phyloP scores from a whole-genome alignment of 2,888 invertebrate genomes.

The Aspidiotus destructor region DNA sequence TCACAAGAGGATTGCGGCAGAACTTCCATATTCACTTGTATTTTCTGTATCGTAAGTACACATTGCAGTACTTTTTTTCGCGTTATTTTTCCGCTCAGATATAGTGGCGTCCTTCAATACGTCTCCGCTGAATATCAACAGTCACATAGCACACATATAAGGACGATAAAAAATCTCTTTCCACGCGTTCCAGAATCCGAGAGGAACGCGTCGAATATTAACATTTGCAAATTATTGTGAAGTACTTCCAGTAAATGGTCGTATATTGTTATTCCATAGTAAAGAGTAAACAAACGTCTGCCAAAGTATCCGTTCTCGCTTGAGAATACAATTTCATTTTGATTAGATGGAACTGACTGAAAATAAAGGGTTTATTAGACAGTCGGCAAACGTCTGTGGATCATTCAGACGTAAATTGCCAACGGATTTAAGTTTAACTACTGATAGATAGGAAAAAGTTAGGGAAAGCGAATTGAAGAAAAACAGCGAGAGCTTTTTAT shows the following conservation, averaged over 20 bases:
- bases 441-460: constrained; percentile 32
- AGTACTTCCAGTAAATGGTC: not conserved
- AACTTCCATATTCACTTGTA: no score
- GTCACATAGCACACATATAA: no score
- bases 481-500: constrained; percentile 29
- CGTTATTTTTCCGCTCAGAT: no score
- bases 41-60: no score
- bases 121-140: no score
- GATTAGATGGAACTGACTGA: constrained; percentile 33
- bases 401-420: constrained; percentile 32
- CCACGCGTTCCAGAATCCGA: no score
- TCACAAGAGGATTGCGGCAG: no score
- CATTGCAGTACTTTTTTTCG: no score
- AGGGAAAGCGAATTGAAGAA: constrained; percentile 29
- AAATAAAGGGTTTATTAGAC: constrained; percentile 33
- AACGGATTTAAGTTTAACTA: constrained; percentile 33
- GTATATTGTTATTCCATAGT: constrained; percentile 21
- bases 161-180: no score
- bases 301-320: constrained; percentile 25
- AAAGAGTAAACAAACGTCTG: constrained; percentile 28
- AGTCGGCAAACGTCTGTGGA: constrained; percentile 33
- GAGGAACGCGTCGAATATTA: no score
- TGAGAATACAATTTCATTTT: constrained; percentile 29
- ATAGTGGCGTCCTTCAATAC: no score
- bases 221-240: not conserved